Evolutionary conservation across 2,113 vertebrate genomes (phyloP), one percentile per base, ranked within the genome.

Genomic region (Pygoscelis adeliae): DNA sequence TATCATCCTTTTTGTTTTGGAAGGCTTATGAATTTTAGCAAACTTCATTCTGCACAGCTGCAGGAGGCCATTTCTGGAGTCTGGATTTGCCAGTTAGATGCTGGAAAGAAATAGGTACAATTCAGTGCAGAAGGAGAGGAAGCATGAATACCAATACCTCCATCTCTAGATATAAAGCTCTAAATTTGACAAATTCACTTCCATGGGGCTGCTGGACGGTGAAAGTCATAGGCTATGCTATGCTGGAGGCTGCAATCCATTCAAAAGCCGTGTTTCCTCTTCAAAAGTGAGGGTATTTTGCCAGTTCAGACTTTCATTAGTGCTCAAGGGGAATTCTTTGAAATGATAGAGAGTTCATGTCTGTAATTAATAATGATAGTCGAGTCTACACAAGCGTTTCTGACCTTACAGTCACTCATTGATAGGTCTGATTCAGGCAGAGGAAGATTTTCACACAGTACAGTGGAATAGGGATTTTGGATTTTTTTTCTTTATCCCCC

Each of bases 41-140:
- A 95, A 80, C 22, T 83, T 78, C 79, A 56, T 46, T n/a, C 34
- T 53, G 67, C 87, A 90, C 91, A 95, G 92, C 96, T 96, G 93
- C 69, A 86, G 32, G 20, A 70, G n/a, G 42, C 44, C 38, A 58
- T 73, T 93, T 91, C 73, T 61, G 55, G 49, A 81, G 30, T 42
- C 53, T 77, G 44, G 38, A 96, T 87, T 90, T 73, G 81, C n/a
- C 58, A 83, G 61, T 81, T 40, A 59, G 83, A 36, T 34, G 59
- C 27, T 63, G 62, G 56, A 78, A 76, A 81, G 69, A 76, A 29
- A 44, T 1, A 82, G 81, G 66, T 83, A 74, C 58, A 30, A 27
- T 13, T 65, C 13, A 5, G 4, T 23, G 52, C 30, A 70, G 30
- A 40, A 53, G n/a, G 58, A 79, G 42, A 47, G 73, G 52, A 74